Percentiles rank a stretch among this genome's conserved stretches.
Conservation (phyloP, 2,113 vertebrate genomes). For the Lagopus leucura region DNA sequence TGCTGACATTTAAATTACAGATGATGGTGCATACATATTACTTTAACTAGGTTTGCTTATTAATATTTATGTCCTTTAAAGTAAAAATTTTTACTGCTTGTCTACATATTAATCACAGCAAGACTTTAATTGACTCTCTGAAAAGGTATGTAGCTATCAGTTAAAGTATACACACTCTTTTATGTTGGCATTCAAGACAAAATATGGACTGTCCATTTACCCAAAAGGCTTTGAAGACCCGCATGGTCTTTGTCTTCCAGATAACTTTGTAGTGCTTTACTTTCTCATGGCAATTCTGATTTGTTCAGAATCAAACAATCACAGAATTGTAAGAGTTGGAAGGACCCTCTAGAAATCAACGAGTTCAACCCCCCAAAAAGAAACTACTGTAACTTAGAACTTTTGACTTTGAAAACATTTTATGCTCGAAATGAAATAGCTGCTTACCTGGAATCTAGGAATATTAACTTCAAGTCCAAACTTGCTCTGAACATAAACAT, state of each 20-base stretch:
- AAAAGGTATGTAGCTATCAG: not conserved
- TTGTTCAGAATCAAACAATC: not conserved
- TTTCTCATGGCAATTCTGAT: not conserved
- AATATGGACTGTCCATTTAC: not conserved
- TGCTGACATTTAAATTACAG: not conserved
- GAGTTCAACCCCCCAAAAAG: no score
- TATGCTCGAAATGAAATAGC: not conserved
- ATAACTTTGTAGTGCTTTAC: not conserved
- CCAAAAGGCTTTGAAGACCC: not conserved
- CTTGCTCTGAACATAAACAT: slow-evolving; percentile 98
- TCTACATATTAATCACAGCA: not conserved
- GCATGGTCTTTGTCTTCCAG: not conserved
- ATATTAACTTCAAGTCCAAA: slow-evolving; percentile 93
- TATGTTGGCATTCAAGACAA: not conserved
- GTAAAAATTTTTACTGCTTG: not conserved
- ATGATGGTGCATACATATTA: not conserved
- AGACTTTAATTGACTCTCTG: not conserved
- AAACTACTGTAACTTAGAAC: not conserved
- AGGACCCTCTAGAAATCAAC: no score
- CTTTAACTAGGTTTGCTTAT: not conserved
- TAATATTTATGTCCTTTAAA: not conserved
- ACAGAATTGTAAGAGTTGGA: no score
- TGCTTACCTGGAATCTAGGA: slow-evolving; percentile 92
- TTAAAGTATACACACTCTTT: not conserved
- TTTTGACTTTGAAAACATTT: not conserved